Conservation (phyloP, 2,113 vertebrate genomes). For the Siniperca knerii region DNA sequence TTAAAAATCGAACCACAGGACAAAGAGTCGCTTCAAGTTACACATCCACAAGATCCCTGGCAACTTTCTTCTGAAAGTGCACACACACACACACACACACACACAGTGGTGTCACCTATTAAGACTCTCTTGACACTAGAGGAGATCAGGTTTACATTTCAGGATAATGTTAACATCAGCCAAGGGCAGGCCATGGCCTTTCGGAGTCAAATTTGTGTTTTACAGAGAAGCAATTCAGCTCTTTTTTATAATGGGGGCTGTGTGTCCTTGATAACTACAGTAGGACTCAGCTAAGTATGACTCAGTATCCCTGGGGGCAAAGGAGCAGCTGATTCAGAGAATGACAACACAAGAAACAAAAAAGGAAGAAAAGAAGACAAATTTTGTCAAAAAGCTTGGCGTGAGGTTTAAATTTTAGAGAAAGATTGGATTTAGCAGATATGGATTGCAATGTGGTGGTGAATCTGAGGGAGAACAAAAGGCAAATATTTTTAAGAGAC, state of each 20-base stretch:
- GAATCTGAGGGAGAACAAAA: neutral
- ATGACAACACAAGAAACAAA: constrained; percentile 42
- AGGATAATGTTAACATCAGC: constrained; percentile 75
- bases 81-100: constrained; percentile 16
- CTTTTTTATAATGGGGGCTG: constrained; percentile 54
- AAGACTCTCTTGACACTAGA: constrained; percentile 57
- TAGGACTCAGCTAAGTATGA: constrained; percentile 54
- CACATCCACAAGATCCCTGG: neutral
- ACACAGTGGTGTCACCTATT: constrained; percentile 40
- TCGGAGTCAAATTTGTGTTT: constrained; percentile 63
- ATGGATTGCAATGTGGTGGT: constrained; percentile 12
- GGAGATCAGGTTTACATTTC: constrained; percentile 71
- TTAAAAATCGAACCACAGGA: constrained; percentile 5
- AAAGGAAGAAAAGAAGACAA: neutral
- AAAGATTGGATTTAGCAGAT: constrained; percentile 26
- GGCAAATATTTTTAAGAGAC: constrained; percentile 28
- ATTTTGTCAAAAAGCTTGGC: constrained; percentile 1
- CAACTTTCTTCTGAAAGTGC: neutral
- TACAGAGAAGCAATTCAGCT: constrained; percentile 57
- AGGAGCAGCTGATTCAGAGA: constrained; percentile 46
- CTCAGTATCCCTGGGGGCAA: constrained; percentile 58
- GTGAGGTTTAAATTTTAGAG: constrained; percentile 8
- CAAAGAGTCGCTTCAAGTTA: constrained; percentile 9
- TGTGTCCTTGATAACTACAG: constrained; percentile 66
- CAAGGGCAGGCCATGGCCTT: constrained; percentile 71